Conservation (phyloP, 2,113 vertebrate species). For the Pangasianodon gigas region DNA sequence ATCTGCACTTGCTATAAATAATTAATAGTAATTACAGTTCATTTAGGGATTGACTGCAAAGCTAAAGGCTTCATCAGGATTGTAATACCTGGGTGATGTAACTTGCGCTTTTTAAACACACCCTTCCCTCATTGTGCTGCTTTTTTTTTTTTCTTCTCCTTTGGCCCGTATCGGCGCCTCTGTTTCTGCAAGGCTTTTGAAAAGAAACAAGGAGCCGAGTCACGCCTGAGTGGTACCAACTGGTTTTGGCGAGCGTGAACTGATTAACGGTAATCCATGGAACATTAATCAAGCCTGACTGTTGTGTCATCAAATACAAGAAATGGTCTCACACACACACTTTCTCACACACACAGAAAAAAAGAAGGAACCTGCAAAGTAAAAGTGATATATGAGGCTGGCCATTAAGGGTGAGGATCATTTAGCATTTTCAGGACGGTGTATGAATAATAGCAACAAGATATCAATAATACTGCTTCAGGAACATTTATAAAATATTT, state of each 20-base stretch:
- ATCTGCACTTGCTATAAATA: not conserved
- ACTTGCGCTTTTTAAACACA: not conserved
- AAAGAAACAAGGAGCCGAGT: conserved; percentile 31
- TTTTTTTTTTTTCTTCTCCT: not conserved
- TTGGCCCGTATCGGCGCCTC: not conserved
- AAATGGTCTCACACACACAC: not conserved
- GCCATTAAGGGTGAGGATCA: conserved; percentile 11
- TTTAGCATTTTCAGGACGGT: conserved; percentile 2
- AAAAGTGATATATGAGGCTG: conserved; percentile 26
- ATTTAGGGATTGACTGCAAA: not conserved
- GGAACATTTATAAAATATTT: conserved; percentile 1
- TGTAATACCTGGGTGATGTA: not conserved
- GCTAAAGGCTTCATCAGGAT: not conserved
- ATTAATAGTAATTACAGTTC: not conserved
- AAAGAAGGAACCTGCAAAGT: not conserved
- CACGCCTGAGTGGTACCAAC: not conserved
- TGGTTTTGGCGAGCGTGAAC: not conserved
- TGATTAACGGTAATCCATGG: conserved; percentile 37
- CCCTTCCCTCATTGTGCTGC: not conserved
- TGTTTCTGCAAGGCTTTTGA: conserved; percentile 13
- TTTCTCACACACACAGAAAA: not conserved
- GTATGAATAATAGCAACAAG: conserved; percentile 4
- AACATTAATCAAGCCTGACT: conserved; percentile 30
- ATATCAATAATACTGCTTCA: not conserved
- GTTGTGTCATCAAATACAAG: conserved; percentile 20